Percentiles rank a stretch among this genome's conserved stretches.
Conservation (phyloP, 2,888 invertebrate genomes). For the Drosophila borborema region DNA sequence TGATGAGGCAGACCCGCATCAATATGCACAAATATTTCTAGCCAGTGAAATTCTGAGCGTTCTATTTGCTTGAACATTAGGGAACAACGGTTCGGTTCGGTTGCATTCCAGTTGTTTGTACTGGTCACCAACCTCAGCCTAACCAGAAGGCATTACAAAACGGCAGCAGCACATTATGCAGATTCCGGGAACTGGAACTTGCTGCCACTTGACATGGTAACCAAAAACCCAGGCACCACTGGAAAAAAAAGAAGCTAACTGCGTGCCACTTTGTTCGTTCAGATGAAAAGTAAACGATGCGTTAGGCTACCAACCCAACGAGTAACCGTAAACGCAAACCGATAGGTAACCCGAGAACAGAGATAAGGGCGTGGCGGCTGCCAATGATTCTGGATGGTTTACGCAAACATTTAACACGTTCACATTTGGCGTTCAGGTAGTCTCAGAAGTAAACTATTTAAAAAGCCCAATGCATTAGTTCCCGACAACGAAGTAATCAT, state of each 20-base stretch:
- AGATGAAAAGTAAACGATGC: constrained; percentile 67
- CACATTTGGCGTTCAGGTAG: constrained; percentile 54
- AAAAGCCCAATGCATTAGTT: constrained; percentile 70
- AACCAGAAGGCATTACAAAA: constrained; percentile 45
- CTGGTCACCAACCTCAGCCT: constrained; percentile 25
- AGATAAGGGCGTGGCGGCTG: constrained; percentile 59
- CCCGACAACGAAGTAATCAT: constrained; percentile 50
- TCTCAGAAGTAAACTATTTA: constrained; percentile 36
- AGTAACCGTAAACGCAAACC: constrained; percentile 45
- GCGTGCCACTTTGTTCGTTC: constrained; percentile 39
- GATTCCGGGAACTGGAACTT: constrained; percentile 64
- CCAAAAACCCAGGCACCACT: constrained; percentile 68
- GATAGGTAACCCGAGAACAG: constrained; percentile 22
- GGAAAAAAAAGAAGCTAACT: constrained; percentile 47
- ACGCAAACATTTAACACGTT: constrained; percentile 81
- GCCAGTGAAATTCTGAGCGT: constrained; percentile 10
- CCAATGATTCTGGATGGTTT: constrained; percentile 56
- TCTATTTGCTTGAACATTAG: constrained; percentile 46
- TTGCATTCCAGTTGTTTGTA: constrained; percentile 48
- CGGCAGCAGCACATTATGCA: constrained; percentile 35
- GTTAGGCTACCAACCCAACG: constrained; percentile 56
- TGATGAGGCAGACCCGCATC: constrained; percentile 44
- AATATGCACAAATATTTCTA: constrained; percentile 25
- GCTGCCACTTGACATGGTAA: constrained; percentile 74
- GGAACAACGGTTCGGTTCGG: constrained; percentile 26